A percentile compares a stretch with the other conserved stretches of the same genome.
These are phyloP conservation scores for Crax fasciolata DNA, from an alignment of 2,797 vertebrate species.

Conservation along the genomic window DNA sequence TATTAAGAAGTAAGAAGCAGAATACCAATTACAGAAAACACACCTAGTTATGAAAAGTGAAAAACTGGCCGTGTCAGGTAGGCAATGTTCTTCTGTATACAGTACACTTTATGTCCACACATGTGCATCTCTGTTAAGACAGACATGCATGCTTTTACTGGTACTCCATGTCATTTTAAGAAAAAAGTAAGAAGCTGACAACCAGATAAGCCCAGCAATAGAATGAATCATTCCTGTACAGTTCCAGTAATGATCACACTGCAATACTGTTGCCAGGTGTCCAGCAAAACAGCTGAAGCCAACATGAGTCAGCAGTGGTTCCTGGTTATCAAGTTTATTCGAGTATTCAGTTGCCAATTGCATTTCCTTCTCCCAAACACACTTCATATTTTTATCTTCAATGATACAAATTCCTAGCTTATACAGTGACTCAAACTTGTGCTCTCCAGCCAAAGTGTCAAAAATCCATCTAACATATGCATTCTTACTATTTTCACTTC, in stretches of 20 bases:
- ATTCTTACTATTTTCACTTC: neutral
- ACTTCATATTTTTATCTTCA: neutral
- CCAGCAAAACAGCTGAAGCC: neutral
- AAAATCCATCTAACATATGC: neutral
- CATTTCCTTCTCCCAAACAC: neutral
- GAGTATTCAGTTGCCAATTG: neutral
- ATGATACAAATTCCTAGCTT: neutral
- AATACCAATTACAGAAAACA: neutral
- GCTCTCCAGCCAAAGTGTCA: neutral
- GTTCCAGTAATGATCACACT: neutral
- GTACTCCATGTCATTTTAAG: neutral
- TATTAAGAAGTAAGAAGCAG: neutral
- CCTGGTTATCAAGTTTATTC: neutral
- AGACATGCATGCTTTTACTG: neutral
- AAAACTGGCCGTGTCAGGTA: neutral
- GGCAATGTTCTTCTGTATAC: neutral
- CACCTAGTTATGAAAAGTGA: neutral
- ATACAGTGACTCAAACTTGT: neutral
- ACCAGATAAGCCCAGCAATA: neutral
- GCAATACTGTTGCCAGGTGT: neutral
- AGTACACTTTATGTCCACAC: neutral
- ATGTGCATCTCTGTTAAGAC: accelerated
- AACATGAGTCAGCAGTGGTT: neutral
- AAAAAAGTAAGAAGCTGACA: neutral
- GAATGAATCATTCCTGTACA: neutral